Base-by-base conservation (phyloP, 2,113 vertebrate species). In the Talpa occidentalis region DNA sequence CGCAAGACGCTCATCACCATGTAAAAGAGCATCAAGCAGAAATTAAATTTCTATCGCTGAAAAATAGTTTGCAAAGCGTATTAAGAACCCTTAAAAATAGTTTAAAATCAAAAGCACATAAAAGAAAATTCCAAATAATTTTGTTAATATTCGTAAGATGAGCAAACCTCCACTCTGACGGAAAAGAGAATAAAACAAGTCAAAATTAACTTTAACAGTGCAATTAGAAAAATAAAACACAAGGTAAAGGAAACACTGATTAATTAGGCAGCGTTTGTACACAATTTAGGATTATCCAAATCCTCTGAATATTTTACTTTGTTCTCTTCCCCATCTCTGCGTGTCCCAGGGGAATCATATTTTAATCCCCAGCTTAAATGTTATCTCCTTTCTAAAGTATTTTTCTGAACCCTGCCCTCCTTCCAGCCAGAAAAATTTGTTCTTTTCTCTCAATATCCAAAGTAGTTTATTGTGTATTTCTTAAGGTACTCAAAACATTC, bases 301-400 rank as follows among this genome's bases (percentile, higher is more conserved):
- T 22, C 80, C 60, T 91, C 59, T 30, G 59, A 40, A 42, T 77
- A 37, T 28, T 60, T 91, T 2, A 86, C 35, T 59, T 73, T 70
- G 73, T 83, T 70, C 42, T 93, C 60, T 77, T 21, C 69, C 22
- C 70, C 42, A 62, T 73, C 72, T 79, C 74, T 32, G 88, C 56
- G 78, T 52, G 49, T 47, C 90, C 62, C n/a, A 22, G 5, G 52
- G 60, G 69, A 84, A 76, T 84, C 52, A 5, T 2, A 80, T 76
- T 78, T 91, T 90, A 96, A 95, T 95, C 66, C 28, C 17, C 24
- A 28, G 72, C 54, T 94, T 97, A 84, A 83, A 77, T 14, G 17
- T 66, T 89, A 86, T 78, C 78, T 94, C n/a, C 22, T 82, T 93
- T 74, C 73, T 78, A 32, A 95, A 88, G 64, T 91, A 54, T 60